Conservation (phyloP, 2,113 vertebrate species). For the Carassius carassius region DNA sequence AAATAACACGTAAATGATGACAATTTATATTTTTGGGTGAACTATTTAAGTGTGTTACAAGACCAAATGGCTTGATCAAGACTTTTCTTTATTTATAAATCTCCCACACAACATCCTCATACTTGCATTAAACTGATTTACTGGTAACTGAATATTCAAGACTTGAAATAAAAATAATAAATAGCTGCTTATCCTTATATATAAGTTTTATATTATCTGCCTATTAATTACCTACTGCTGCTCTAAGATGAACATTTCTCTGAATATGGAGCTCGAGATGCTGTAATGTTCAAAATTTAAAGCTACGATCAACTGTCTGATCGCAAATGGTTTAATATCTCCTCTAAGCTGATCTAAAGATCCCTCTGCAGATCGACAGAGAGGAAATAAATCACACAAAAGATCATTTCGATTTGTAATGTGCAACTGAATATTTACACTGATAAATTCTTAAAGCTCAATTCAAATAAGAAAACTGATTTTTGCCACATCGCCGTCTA, state of each 20-base stretch:
- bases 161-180: neutral
- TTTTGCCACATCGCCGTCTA: neutral
- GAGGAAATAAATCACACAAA: constrained; percentile 26
- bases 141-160: neutral
- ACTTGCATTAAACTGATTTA: neutral
- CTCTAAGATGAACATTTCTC: neutral
- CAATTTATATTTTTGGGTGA: no score
- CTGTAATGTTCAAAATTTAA: constrained; percentile 59
- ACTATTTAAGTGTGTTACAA: neutral
- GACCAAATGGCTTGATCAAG: neutral
- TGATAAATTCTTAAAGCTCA: neutral
- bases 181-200: neutral
- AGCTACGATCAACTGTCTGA: constrained; percentile 64
- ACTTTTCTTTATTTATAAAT: neutral
- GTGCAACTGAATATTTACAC: neutral
- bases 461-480: neutral
- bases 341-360: constrained; percentile 53
- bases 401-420: neutral
- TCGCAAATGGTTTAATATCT: constrained; percentile 61
- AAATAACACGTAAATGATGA: neutral
- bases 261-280: neutral
- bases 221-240: neutral
- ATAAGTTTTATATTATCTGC: neutral
- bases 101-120: neutral
- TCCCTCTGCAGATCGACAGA: constrained; percentile 49